Percentiles rank a stretch among this genome's conserved stretches.
phyloP scores from a whole-genome alignment of 2,797 vertebrate genomes.

The Anniella stebbinsi region DNA sequence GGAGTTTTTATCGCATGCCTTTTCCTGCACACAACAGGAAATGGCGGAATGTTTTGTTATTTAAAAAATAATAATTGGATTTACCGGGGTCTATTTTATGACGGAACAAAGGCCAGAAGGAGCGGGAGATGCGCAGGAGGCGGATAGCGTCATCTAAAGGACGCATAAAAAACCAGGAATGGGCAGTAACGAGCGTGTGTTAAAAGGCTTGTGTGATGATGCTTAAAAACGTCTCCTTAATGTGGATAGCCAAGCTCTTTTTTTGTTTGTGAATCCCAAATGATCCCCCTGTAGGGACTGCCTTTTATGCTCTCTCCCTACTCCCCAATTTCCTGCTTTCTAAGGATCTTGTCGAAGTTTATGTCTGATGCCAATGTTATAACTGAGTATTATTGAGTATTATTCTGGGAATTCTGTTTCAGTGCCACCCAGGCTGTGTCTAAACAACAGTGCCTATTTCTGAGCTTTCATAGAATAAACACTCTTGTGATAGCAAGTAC shows the following conservation, averaged over 20 bases:
- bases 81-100: too few species aligned
- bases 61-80: too few species aligned
- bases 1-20: too few species aligned
- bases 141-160: too few species aligned
- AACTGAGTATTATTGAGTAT: background rate
- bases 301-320: constrained; percentile 42
- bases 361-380: constrained; percentile 29
- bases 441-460: constrained; percentile 11
- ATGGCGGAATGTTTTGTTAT: too few species aligned
- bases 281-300: background rate
- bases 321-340: constrained; percentile 51
- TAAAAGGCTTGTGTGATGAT: too few species aligned
- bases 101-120: too few species aligned
- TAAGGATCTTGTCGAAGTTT: constrained; percentile 63
- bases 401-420: background rate
- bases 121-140: too few species aligned
- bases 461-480: background rate
- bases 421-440: background rate
- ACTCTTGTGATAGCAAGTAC: background rate
- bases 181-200: too few species aligned
- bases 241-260: background rate
- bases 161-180: too few species aligned
- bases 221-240: background rate
- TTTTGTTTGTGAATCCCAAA: constrained; percentile 47
- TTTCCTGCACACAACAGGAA: too few species aligned